phyloP scores from a whole-genome alignment of 2,888 invertebrate species.

The Apeira syringaria region DNA sequence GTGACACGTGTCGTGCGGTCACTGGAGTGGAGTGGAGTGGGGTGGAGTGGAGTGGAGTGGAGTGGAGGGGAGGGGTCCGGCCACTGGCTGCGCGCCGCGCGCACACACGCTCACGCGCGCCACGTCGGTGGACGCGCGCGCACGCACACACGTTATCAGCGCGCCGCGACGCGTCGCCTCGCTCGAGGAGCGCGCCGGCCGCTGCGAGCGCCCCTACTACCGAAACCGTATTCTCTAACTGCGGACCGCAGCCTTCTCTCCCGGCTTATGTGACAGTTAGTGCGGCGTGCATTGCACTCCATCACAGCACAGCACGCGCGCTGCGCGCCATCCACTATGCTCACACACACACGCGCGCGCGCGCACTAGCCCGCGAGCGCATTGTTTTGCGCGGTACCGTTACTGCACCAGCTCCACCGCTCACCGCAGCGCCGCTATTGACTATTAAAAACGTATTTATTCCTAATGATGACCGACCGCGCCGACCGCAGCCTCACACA shows the following conservation, averaged over 20 bases:
- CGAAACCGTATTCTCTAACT: too few species aligned
- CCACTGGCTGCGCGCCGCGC: too few species aligned
- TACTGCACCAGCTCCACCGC: constrained; percentile 6
- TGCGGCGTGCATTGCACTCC: background rate
- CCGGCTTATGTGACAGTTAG: background rate
- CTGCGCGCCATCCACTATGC: background rate
- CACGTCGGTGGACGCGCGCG: background rate
- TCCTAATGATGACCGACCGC: constrained; percentile 23
- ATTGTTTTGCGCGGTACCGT: constrained; percentile 14
- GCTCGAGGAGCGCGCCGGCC: background rate
- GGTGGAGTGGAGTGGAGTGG: too few species aligned
- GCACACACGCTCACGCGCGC: constrained; percentile 2
- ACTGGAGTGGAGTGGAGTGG: too few species aligned
- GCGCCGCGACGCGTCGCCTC: background rate
- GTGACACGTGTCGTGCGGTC: constrained; percentile 3
- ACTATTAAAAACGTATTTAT: constrained; percentile 21
- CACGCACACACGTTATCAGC: background rate
- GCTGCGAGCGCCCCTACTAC: background rate
- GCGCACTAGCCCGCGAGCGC: constrained; percentile 1
- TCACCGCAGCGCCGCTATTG: constrained; percentile 7
- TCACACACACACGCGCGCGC: background rate
- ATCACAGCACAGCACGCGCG: background rate
- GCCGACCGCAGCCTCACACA: constrained; percentile 20
- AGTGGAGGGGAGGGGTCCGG: too few species aligned
- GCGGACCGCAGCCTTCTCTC: too few species aligned